These are phyloP conservation scores for Rapana venosa DNA, from an alignment of 2,888 invertebrate species.

Conservation along the genomic window DNA sequence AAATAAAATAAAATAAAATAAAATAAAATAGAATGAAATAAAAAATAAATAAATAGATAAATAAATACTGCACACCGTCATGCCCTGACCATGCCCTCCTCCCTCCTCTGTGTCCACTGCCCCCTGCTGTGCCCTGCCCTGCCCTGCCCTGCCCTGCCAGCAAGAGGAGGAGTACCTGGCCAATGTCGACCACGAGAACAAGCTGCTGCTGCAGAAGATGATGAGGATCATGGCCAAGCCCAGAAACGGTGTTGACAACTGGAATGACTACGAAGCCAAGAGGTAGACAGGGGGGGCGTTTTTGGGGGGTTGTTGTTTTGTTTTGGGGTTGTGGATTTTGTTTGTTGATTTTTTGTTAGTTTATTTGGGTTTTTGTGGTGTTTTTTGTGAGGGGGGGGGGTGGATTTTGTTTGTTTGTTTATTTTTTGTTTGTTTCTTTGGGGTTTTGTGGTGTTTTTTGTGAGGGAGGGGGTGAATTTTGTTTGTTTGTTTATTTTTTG, in stretches of 20 bases:
- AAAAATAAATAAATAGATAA: too few relatives aligned
- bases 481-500: too few relatives aligned
- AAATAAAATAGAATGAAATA: too few relatives aligned
- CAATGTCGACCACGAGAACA: conserved; percentile 72
- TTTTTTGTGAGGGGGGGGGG: background rate
- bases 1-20: too few relatives aligned
- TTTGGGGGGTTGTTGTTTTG: too few relatives aligned
- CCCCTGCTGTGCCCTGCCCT: too few relatives aligned
- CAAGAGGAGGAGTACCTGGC: conserved; percentile 72
- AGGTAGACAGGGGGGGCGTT: conserved; percentile 54
- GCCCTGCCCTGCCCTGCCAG: conserved; percentile 50
- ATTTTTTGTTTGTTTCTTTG: background rate
- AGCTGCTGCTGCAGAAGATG: conserved; percentile 72
- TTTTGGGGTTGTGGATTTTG: too few relatives aligned
- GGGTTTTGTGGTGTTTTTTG: background rate
- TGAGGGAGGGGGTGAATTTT: background rate
- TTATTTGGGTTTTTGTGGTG: background rate
- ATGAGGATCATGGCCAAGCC: conserved; percentile 69
- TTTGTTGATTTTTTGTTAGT: too few relatives aligned
- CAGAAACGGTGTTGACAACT: conserved; percentile 68
- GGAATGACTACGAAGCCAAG: conserved; percentile 70
- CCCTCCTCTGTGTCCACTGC: background rate
- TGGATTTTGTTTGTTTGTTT: too few relatives aligned
- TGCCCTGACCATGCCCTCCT: background rate
- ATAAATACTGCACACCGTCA: too few relatives aligned